Base-by-base conservation (phyloP, 2,888 invertebrate genomes). In the Bimastos eiseni region DNA sequence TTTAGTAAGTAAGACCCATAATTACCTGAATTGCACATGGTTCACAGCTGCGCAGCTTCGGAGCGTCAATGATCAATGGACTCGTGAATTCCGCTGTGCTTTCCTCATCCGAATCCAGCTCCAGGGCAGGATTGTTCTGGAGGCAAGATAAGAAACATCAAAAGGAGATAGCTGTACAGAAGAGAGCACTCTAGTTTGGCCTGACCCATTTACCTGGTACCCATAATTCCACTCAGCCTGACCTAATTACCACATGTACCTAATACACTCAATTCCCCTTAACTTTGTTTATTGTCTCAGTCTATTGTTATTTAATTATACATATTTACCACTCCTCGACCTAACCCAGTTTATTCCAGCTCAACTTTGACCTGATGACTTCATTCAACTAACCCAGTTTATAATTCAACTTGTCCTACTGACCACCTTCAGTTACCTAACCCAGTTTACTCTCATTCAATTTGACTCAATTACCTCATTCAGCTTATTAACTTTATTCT, bases 31-130 rank as follows among this genome's bases (percentile, higher is more conserved):
- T 33, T 8, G 24, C 34, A 17, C 36, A 38, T 30, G 49, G 3
- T 34, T 49, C 34, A 36, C n/a, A 90, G 49, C 24, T 70, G 83
- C 36, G 70, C 34, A 90, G 24, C 33, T 70, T 86, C 6, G 86
- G 41, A 33, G 38, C 86, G 24, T 70, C 70, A 1, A n/a, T 11
- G n/a, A 70, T 30, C 0, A 70, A n/a, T n/a, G 70, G 70, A 70
- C n/a, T 70, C 17, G 8, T 70, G 70, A 70, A 70, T 70, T 70
- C 90, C 19, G 91, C 55, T n/a, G 88, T 84, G 38, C 70, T 90
- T 21, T 55, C 37, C 89, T 90, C 49, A 70, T 70, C 70, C 30
- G 70, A 70, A 70, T 70, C 70, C 70, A 70, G 11, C 30, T 70
- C 70, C 70, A n/a, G 70, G 30, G 70, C 70, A 70, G 70, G 70